Evolutionary conservation across 2,888 invertebrate species (phyloP).

Genomic region (Cynaeus angustus): DNA sequence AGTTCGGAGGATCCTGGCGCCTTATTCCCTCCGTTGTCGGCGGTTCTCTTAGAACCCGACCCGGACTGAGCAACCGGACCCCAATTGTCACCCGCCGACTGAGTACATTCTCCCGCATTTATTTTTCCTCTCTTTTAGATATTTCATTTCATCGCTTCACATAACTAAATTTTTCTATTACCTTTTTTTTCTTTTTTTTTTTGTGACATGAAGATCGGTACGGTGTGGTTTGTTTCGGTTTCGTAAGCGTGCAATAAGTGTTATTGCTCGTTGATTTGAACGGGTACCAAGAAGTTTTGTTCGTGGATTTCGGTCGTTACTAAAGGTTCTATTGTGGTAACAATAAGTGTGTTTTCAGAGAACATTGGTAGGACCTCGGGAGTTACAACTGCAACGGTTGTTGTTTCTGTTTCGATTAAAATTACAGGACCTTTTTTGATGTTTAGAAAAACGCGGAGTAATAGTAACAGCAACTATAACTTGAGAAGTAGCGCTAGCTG

Average conservation of each 20-base stretch:
- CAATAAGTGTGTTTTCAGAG: neutral
- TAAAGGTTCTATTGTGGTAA: neutral
- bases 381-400: neutral
- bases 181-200: no score
- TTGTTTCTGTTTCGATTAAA: slow-evolving; percentile 40
- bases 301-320: neutral
- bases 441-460: slow-evolving; percentile 3
- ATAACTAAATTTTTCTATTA: no score
- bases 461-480: slow-evolving; percentile 29
- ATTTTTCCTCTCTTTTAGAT: no score
- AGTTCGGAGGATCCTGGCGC: no score
- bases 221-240: neutral
- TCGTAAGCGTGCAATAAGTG: neutral
- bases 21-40: no score
- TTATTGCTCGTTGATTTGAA: slow-evolving; percentile 4
- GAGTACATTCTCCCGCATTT: no score
- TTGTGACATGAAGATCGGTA: slow-evolving; percentile 6
- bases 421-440: slow-evolving; percentile 2
- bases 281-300: slow-evolving; percentile 9
- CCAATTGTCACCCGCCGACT: no score
- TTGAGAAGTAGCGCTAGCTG: slow-evolving; percentile 49
- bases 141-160: no score
- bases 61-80: no score
- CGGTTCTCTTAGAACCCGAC: no score
- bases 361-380: neutral